Conservation (phyloP, 2,113 vertebrate genomes). For the Hippocampus comes region DNA sequence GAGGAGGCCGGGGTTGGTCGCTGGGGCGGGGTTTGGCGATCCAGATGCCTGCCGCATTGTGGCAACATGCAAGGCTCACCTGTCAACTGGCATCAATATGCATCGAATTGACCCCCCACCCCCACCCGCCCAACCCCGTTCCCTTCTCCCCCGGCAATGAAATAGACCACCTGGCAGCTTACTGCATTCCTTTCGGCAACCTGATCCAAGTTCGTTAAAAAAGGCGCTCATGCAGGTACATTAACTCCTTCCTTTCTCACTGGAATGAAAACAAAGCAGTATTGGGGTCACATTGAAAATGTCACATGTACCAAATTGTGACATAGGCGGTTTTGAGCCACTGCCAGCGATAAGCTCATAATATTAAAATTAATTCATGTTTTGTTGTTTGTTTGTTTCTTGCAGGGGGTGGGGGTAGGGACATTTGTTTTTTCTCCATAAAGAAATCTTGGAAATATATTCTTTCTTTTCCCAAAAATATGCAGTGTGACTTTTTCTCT, state of each 20-base stretch:
- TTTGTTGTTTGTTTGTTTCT: no score
- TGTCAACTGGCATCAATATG: conserved; percentile 21
- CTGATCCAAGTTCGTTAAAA: conserved; percentile 40
- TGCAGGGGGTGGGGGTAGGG: no score
- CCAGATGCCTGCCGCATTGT: conserved; percentile 39
- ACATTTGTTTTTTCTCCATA: no score
- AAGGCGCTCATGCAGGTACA: conserved; percentile 26
- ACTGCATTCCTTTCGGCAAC: conserved; percentile 49
- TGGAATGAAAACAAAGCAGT: not conserved
- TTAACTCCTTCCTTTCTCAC: conserved; percentile 20
- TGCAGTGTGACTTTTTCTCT: not conserved
- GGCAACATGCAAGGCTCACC: conserved; percentile 55
- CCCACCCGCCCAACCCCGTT: not conserved
- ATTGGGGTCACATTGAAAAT: no score
- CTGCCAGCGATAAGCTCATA: no score
- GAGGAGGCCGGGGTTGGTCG: conserved; percentile 24
- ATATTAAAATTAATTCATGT: no score
- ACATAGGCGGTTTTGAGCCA: no score
- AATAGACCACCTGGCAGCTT: conserved; percentile 51
- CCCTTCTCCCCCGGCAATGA: conserved; percentile 1
- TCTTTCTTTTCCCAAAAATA: conserved; percentile 9
- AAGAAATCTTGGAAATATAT: not conserved
- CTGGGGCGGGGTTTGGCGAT: not conserved
- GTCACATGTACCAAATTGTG: no score
- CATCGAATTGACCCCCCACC: not conserved